These are phyloP conservation scores for Macaca mulatta DNA, from an alignment of 2,113 vertebrate species.

Conservation along the genomic window DNA sequence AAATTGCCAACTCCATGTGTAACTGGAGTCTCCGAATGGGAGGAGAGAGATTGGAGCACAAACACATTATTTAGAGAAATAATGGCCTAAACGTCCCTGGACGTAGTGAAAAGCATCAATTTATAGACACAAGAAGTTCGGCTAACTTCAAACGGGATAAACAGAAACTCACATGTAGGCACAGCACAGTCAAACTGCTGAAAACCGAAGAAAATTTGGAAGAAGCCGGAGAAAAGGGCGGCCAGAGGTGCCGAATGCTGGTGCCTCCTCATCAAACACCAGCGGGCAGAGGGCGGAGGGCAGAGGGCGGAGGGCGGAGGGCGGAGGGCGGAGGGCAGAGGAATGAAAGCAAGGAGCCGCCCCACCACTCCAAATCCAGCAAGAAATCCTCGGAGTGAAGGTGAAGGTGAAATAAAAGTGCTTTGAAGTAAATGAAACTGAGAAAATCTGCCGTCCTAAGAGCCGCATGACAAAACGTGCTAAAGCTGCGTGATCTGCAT, in stretches of 20 bases:
- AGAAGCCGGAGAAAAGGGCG: background rate
- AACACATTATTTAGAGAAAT: background rate
- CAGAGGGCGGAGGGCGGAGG: fast-evolving
- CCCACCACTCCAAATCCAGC: background rate
- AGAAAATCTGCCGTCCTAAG: background rate
- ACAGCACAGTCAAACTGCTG: background rate
- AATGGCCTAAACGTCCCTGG: background rate
- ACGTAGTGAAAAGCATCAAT: background rate
- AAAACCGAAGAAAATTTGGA: background rate
- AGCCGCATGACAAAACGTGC: background rate
- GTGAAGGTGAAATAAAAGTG: background rate
- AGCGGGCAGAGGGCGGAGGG: too few species aligned
- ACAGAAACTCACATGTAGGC: background rate
- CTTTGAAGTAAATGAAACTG: background rate
- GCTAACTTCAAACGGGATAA: background rate
- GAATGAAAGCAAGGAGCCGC: background rate
- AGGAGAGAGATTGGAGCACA: background rate
- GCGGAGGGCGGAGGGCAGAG: background rate
- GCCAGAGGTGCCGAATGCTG: background rate
- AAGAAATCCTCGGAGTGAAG: background rate
- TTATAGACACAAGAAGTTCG: background rate
- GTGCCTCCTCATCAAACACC: background rate
- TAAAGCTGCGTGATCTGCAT: background rate
- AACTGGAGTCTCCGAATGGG: background rate
- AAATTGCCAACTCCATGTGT: background rate